These are phyloP conservation scores for Cordilura impudica DNA, from an alignment of 2,888 invertebrate species.

Conservation along the genomic window DNA sequence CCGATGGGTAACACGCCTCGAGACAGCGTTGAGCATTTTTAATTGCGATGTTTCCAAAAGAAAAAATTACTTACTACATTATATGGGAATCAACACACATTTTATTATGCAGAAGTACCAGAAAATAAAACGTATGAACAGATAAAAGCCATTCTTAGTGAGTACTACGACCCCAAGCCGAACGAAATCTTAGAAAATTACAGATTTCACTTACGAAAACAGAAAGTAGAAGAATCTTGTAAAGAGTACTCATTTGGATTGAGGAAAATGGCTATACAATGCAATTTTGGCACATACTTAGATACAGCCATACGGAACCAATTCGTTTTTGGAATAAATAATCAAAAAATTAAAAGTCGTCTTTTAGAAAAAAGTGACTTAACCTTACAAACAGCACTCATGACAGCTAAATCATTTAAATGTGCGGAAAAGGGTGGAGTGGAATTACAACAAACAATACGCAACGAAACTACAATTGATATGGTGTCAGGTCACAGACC, in stretches of 20 bases:
- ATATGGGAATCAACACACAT: too few species aligned
- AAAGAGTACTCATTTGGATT: conserved; percentile 64
- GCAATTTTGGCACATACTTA: conserved; percentile 65
- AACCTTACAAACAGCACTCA: conserved; percentile 63
- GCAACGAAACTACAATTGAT: neutral
- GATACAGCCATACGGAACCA: conserved; percentile 66
- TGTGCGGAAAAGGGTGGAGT: conserved; percentile 62
- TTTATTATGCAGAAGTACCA: too few species aligned
- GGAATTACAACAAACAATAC: conserved; percentile 57
- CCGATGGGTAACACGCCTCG: too few species aligned
- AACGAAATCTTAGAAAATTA: conserved; percentile 67
- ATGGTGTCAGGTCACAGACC: neutral
- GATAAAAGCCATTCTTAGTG: too few species aligned
- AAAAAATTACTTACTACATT: too few species aligned
- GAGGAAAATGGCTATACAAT: conserved; percentile 60
- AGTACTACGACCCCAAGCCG: too few species aligned
- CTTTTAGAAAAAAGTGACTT: conserved; percentile 65
- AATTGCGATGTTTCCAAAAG: too few species aligned
- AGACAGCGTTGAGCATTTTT: too few species aligned
- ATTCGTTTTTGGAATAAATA: conserved; percentile 67
- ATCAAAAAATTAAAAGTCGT: conserved; percentile 64
- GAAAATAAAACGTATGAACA: too few species aligned
- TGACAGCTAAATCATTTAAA: conserved; percentile 66
- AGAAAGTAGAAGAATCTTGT: conserved; percentile 63
- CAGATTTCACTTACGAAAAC: conserved; percentile 64